These are phyloP conservation scores for Boloria selene DNA, from an alignment of 2,888 invertebrate species.

Conservation along the genomic window DNA sequence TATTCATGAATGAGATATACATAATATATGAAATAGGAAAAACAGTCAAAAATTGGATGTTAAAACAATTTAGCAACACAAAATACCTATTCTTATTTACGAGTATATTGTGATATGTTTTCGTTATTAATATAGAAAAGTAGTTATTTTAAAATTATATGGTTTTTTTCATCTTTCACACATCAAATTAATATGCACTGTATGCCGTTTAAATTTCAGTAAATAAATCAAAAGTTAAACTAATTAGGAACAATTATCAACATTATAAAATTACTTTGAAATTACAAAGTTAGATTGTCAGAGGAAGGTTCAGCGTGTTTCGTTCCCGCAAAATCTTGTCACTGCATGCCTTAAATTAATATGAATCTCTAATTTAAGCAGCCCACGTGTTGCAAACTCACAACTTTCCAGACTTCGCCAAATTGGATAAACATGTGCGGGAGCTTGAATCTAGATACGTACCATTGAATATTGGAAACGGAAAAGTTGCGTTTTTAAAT, in stretches of 20 bases:
- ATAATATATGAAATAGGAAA: too few relatives aligned
- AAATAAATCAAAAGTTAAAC: not conserved
- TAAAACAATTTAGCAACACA: too few relatives aligned
- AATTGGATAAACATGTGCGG: conserved; percentile 81
- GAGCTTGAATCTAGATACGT: conserved; percentile 53
- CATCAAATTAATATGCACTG: too few relatives aligned
- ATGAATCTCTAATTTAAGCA: conserved; percentile 81
- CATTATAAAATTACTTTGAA: conserved; percentile 18
- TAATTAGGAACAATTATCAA: conserved; percentile 2
- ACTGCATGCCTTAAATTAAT: conserved; percentile 75
- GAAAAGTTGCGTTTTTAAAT: conserved; percentile 27
- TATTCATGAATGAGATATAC: too few relatives aligned
- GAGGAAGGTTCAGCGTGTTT: conserved; percentile 33
- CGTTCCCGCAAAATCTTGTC: conserved; percentile 41
- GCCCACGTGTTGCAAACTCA: conserved; percentile 78
- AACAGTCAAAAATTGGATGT: too few relatives aligned
- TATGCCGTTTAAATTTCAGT: too few relatives aligned
- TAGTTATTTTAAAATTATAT: too few relatives aligned
- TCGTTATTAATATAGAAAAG: too few relatives aligned
- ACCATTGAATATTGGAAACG: conserved; percentile 42
- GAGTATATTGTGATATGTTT: too few relatives aligned
- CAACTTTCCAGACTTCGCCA: conserved; percentile 81
- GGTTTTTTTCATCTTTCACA: not conserved
- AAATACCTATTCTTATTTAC: too few relatives aligned
- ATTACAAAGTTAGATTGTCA: conserved; percentile 19